phyloP scores from a whole-genome alignment of 2,797 vertebrate species.

The Falco concolor region DNA sequence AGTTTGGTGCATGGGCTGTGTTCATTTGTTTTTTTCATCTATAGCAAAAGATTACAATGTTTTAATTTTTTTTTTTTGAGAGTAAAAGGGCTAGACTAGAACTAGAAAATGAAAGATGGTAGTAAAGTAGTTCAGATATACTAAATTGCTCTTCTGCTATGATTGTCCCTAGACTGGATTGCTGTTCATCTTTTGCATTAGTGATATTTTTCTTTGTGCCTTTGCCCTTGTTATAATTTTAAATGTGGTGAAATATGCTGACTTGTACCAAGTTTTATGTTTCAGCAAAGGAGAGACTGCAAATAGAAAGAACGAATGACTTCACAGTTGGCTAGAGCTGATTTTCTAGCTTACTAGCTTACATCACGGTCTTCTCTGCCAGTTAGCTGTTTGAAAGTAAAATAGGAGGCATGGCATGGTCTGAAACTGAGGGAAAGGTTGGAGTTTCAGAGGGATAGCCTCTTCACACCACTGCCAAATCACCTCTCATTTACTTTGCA shows the following conservation, averaged over 20 bases:
- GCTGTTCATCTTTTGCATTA: not conserved
- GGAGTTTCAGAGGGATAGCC: not conserved
- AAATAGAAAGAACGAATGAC: conserved; percentile 11
- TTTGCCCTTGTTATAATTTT: not conserved
- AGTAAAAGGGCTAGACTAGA: not conserved
- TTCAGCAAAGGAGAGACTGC: not conserved
- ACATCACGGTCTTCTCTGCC: not conserved
- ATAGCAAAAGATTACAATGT: not conserved
- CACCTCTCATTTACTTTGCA: not conserved
- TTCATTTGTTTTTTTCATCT: rapidly evolving
- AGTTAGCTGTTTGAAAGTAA: not conserved
- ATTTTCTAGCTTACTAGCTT: not conserved
- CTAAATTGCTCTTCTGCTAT: not conserved
- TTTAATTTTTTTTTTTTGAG: too few species aligned
- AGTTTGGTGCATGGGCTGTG: not conserved
- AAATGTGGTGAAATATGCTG: not conserved
- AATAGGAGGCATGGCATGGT: not conserved
- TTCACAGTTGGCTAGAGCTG: not conserved
- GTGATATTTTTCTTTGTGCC: not conserved
- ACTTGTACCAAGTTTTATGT: not conserved
- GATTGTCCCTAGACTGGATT: not conserved
- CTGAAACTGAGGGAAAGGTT: not conserved
- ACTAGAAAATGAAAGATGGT: not conserved
- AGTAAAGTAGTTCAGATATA: not conserved
- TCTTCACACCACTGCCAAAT: not conserved